Base-by-base conservation (phyloP, 1,140 invertebrate genomes). In the Eupeodes corollae region DNA sequence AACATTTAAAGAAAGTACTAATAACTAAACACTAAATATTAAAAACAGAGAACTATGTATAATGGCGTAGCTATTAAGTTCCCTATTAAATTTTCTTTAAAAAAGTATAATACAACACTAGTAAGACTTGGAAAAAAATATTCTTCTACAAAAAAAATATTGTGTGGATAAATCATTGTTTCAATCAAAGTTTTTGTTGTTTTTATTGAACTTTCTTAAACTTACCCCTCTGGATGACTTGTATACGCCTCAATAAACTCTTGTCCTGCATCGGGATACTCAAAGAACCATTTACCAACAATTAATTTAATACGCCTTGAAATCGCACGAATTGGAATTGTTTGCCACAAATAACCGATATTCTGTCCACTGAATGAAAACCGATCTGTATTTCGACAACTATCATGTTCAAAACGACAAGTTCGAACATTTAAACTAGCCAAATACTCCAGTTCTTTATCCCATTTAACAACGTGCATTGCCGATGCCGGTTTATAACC, bases 271-370 rank as follows among this genome's bases (percentile, higher is more conserved):
- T 65, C 59, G n/a, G 38, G 40, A 15, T 58, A 56, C 35, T 66
- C 63, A 9, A 53, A 49, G 46, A 63, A 66, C 63, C 63, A 66
- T 48, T 58, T 58, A 31, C 61, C 47, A 39, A 66, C 56, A 40
- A 64, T 63, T 9, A 58, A 54, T 40, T 63, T 63, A 52, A 66
- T 63, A 16, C 63, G 62, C 13, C 51, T 48, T 9, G 62, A 62
- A 33, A 65, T 63, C 26, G 63, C 65, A 42, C 59, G 63, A 32
- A 66, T 63, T 31, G 65, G 51, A 26, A 56, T 55, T 15, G 54
- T 59, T 42, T 61, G 65, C 59, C 59, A 64, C 42, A 61, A 63
- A 50, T 60, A 61, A 2, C 59, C 63, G 21, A 67, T 62, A 46
- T 67, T 67, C 40, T 67, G 63, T 2, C 63, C 63, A 37, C 61